Percentiles rank a stretch among this genome's conserved stretches.
These are phyloP conservation scores for Argentina silus DNA, from an alignment of 2,797 vertebrate species.

Conservation along the genomic window DNA sequence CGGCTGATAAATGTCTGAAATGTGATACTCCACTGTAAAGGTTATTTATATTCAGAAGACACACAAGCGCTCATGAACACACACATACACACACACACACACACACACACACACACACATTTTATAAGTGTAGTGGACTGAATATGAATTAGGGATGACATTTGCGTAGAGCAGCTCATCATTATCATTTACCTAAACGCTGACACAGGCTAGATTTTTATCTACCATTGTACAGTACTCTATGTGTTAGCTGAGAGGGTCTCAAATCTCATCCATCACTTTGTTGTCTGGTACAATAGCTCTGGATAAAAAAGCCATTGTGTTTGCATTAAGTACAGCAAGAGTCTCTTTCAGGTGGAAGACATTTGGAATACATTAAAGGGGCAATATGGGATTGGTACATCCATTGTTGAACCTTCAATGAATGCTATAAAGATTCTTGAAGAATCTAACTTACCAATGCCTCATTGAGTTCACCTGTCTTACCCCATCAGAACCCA, in stretches of 20 bases:
- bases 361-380: no score
- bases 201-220: background rate
- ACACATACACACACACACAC: conserved; percentile 12
- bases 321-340: no score
- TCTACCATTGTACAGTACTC: background rate
- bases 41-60: background rate
- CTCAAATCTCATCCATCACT: background rate
- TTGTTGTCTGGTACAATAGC: no score
- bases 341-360: no score
- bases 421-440: no score
- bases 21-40: background rate
- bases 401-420: no score
- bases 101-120: conserved; percentile 29
- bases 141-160: conserved; percentile 67
- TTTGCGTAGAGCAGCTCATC: conserved; percentile 64
- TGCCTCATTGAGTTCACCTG: no score
- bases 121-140: conserved; percentile 60
- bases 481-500: no score
- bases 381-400: no score
- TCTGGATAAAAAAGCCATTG: no score
- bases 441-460: no score
- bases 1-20: background rate
- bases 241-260: background rate
- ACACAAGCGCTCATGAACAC: background rate
- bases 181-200: conserved; percentile 18